Percentiles rank a stretch among this genome's conserved stretches.
phyloP scores from a whole-genome alignment of 2,797 vertebrate genomes.

The Lindbergichthys nudifrons region DNA sequence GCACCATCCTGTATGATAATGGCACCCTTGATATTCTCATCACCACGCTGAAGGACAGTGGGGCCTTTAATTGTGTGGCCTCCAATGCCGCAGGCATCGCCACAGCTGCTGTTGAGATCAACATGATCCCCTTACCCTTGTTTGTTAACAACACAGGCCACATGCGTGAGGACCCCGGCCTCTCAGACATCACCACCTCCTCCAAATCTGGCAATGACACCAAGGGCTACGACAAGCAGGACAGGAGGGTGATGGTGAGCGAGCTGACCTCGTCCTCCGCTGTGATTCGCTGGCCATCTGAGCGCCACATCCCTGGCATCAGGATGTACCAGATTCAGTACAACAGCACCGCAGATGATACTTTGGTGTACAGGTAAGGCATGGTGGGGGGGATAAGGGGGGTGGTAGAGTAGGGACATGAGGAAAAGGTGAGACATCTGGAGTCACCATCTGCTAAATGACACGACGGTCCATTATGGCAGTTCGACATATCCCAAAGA shows the following conservation, averaged over 20 bases:
- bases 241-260: conserved; percentile 87
- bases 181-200: conserved; percentile 93
- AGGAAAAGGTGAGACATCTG: conserved; percentile 70
- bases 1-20: conserved; percentile 89
- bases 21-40: conserved; percentile 94
- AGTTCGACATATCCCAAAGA: conserved; percentile 56
- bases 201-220: conserved; percentile 89
- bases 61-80: conserved; percentile 93
- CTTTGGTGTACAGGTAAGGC: conserved; percentile 93
- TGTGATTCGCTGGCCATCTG: conserved; percentile 93
- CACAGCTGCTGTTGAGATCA: conserved; percentile 89
- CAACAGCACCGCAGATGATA: conserved; percentile 94
- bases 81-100: conserved; percentile 95
- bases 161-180: conserved; percentile 90
- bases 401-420: conserved; percentile 35
- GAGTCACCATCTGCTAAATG: conserved; percentile 70
- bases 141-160: conserved; percentile 89
- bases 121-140: conserved; percentile 91
- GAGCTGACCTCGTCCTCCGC: conserved; percentile 92
- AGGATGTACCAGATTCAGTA: conserved; percentile 98
- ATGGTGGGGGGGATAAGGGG: conserved; percentile 10
- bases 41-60: conserved; percentile 93
- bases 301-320: conserved; percentile 92
- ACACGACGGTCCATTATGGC: conserved; percentile 39
- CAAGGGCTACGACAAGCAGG: conserved; percentile 88